Percentiles rank a stretch among this genome's conserved stretches.
Evolutionary conservation across 2,888 invertebrate genomes (phyloP).

Genomic region (Argynnis bischoffii): DNA sequence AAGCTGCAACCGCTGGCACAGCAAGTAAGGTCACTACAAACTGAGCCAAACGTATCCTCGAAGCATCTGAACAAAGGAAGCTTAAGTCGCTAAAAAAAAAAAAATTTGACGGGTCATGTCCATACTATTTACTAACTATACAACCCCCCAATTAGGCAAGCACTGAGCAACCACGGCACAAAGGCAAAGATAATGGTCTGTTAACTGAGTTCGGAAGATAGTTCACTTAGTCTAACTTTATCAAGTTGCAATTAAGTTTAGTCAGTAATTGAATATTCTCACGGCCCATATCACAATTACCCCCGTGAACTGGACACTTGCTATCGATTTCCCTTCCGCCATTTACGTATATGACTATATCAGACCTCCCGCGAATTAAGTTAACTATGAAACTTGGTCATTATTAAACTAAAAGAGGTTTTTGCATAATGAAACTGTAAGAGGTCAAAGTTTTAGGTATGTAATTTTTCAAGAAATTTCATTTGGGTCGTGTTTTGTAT

Average conservation of each 20-base stretch:
- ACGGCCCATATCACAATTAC: conserved; percentile 75
- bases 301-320: conserved; percentile 66
- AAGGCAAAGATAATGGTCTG: conserved; percentile 82
- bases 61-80: too few relatives aligned
- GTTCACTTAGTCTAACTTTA: conserved; percentile 81
- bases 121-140: conserved; percentile 43
- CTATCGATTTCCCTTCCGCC: conserved; percentile 57
- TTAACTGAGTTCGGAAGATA: conserved; percentile 81
- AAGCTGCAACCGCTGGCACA: too few relatives aligned
- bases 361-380: background rate
- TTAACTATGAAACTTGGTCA: too few relatives aligned
- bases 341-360: background rate
- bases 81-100: too few relatives aligned
- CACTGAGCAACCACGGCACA: conserved; percentile 69
- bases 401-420: too few relatives aligned
- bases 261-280: conserved; percentile 79
- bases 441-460: too few relatives aligned
- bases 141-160: conserved; percentile 76
- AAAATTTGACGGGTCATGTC: conserved; percentile 46
- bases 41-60: too few relatives aligned
- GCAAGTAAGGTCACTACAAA: too few relatives aligned
- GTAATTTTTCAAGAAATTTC: too few relatives aligned
- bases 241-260: conserved; percentile 80
- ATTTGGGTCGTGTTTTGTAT: too few relatives aligned
- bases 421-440: too few relatives aligned